phyloP scores from a whole-genome alignment of 2,888 invertebrate genomes.

The Hipparchia sbordonii region DNA sequence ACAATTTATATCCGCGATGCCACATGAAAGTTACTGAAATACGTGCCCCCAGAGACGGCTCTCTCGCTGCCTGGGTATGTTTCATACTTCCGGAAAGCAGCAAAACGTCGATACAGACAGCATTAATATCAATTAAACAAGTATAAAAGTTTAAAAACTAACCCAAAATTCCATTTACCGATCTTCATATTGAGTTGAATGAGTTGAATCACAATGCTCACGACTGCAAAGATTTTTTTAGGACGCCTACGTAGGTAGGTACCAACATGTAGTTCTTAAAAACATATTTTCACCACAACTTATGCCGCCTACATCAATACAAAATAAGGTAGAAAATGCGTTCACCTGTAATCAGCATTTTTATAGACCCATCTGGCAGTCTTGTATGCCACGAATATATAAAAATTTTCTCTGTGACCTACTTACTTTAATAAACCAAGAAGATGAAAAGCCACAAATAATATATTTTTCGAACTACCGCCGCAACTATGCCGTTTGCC shows the following conservation, averaged over 20 bases:
- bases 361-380: not conserved
- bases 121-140: constrained; percentile 1
- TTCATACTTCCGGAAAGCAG: constrained; percentile 41
- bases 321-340: too few species aligned
- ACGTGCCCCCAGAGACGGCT: constrained; percentile 76
- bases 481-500: constrained; percentile 7
- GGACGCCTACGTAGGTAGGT: not conserved
- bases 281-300: too few species aligned
- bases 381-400: not conserved
- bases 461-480: constrained; percentile 4
- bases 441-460: constrained; percentile 6
- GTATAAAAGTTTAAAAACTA: too few species aligned
- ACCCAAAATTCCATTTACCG: too few species aligned
- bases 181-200: too few species aligned
- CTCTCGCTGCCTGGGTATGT: constrained; percentile 49
- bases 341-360: not conserved
- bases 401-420: not conserved
- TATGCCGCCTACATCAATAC: too few species aligned
- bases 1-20: constrained; percentile 72
- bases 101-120: not conserved
- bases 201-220: too few species aligned
- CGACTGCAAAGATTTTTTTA: too few species aligned
- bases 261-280: too few species aligned
- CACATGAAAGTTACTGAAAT: constrained; percentile 75
- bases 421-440: not conserved